Base-by-base conservation (phyloP, 2,888 invertebrate genomes). In the Microctonus hyperodae region DNA sequence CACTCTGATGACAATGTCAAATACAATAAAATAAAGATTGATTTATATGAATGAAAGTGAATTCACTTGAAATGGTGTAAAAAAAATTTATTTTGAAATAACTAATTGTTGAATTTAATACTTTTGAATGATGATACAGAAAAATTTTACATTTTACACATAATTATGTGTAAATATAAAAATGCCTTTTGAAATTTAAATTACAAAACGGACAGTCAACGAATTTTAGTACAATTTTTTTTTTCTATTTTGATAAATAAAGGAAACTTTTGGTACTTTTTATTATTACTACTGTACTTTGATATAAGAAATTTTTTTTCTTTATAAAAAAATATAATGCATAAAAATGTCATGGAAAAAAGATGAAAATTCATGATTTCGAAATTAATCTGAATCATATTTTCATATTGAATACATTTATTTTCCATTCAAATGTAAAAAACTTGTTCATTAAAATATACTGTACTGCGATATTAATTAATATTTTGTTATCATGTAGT, bases 361-460 rank as follows among this genome's bases (percentile, higher is more conserved):
- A 2, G 44, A 59, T 10, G 23, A 59, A 65, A 48, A 65, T 67
- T 69, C 70, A 70, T 69, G 71, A 68, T 69, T 72, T 73, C 69
- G n/a, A 70, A 72, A 73, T 73, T 74, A 70, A 70, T 75, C 76
- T 72, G 61, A 65, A 63, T 72, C 68, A 70, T 72, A 70, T 75
- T 76, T 72, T 74, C 66, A 68, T 72, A 69, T 56, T 73, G 73
- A 74, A 78, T 74, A 75, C 78, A 78, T 79, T 80, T 78, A 78
- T 78, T 79, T 80, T 81, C 80, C 78, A 78, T 78, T 78, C 77
- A 76, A 75, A 73, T 81, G 78, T 79, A 82, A 51, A 48, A 60
- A 61, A 62, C 22, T 37, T 63, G 63, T 63, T 40, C 16, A n/a
- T n/a, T n/a, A n/a, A 20, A 57, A 59, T 22, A 61, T 31, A 50